Evolutionary conservation across 2,888 invertebrate species (phyloP).

Genomic region (Leucophenga montana): DNA sequence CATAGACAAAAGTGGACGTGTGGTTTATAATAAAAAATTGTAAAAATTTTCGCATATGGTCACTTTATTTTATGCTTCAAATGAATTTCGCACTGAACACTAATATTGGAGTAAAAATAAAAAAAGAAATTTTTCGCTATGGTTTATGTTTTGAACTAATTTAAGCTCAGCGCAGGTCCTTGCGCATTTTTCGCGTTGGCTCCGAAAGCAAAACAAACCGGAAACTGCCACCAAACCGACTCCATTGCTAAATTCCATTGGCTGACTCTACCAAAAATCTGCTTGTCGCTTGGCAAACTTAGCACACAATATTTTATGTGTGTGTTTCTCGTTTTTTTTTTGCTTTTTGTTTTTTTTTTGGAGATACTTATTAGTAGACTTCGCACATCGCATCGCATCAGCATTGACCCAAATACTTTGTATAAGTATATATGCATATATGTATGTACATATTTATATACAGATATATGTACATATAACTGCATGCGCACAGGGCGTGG

Average conservation of each 20-base stretch:
- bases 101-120: not conserved
- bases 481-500: conserved; percentile 8
- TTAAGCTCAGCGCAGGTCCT: conserved; percentile 53
- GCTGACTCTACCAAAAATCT: too few species aligned
- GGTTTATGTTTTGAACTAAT: conserved; percentile 56
- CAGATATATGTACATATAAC: too few species aligned
- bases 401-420: conserved; percentile 11
- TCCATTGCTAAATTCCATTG: not conserved
- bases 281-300: not conserved
- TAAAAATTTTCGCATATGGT: too few species aligned
- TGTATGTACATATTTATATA: too few species aligned
- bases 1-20: too few species aligned
- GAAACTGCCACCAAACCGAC: conserved; percentile 53
- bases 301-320: not conserved
- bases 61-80: too few species aligned
- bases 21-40: too few species aligned
- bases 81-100: not conserved
- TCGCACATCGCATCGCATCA: conserved; percentile 8
- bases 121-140: not conserved
- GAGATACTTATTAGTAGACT: conserved; percentile 23
- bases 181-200: conserved; percentile 42
- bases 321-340: not conserved
- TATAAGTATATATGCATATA: too few species aligned
- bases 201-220: conserved; percentile 63
- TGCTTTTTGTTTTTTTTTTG: not conserved